Base-by-base conservation (phyloP, 1,140 invertebrate genomes). In the Pogonus chalceus region DNA sequence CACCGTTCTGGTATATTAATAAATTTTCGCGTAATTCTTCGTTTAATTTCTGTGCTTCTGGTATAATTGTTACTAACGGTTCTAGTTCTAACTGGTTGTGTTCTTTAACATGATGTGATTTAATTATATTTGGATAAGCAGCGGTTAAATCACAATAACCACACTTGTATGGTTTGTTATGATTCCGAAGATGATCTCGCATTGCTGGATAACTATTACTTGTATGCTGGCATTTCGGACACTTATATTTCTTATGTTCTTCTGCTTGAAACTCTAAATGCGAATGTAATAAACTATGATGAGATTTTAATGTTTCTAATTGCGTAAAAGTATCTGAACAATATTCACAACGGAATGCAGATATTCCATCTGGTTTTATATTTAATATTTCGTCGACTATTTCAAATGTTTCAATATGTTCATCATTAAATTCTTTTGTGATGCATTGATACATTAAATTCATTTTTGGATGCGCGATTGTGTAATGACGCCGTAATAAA, bases 131-230 rank as follows among this genome's bases (percentile, higher is more conserved):
- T 3, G 37, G 37, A 18, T 43, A 43, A 3, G 9, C 7, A 18
- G 7, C 37, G 4, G 37, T 43, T 16, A 43, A 43, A 7, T 7
- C 3, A 23, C 48, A 49, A 24, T 49, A 49, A 22, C 12, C 9
- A 24, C 48, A 49, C 48, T 49, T 49, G 48, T 23, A 49, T 2
- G 48, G 48, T 24, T 49, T 49, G 21, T 23, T 23, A 49, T 49
- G 48, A 12, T 20, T 9, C 7, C 48, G 23, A 4, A 49, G 12
- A 24, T 49, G 48, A 49, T 49, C 48, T 9, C 48, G 20, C 21
- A 49, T 49, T 2, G 48, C 4, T 18, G 23, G 48, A 18, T 49
- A 49, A 49, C 48, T 49, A 20, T 49, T 49, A 20, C 48, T 49
- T 18, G 48, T 21, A 18, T 49, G 48, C 4, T 7, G 3, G 16